Evolutionary conservation across 2,888 invertebrate species (phyloP), one percentile per base, ranked within the genome.

Genomic region (Camptogramma bilineatum): DNA sequence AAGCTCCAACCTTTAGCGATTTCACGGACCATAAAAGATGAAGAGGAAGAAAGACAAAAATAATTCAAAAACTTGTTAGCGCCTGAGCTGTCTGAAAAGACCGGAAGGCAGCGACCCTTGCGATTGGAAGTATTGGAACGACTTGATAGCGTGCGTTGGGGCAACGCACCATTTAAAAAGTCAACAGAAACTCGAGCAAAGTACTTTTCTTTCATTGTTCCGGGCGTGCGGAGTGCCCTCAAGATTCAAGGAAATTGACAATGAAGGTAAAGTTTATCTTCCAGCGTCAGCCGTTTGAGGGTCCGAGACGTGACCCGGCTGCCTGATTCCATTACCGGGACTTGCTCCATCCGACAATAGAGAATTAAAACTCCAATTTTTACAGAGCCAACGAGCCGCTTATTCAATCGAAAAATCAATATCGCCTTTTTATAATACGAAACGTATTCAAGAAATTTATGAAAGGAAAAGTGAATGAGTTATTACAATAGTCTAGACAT

Each of bases 191-290:
- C 78, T 84, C 79, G 78, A 84, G 77, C 73, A 81, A 86, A 87
- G 85, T 87, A 87, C 86, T 87, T 88, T 88, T 88, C 85, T 88
- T 86, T 86, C 87, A 87, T 87, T 90, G 88, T 90, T 87, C 85
- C 85, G 81, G 78, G 82, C 82, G 81, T 81, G 78, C 79, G 77
- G 81, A 86, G 85, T 83, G 80, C 84, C 82, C 88, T 87, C 84
- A 80, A 85, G 84, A 82, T 86, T 86, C 78, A 75, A 86, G 91
- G 87, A 91, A 90, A 91, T 91, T 90, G 90, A 87, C 90, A 90
- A 91, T 91, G 90, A 89, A 89, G 89, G 90, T 90, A 87, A 89
- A 88, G 87, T 91, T 91, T 90, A 91, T 90, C 89, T 90, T 90
- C 81, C 80, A 80, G 82, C 82, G 88, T 87, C 90, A 89, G 89